Evolutionary conservation across 2,888 invertebrate species (phyloP), one percentile per base, ranked within the genome.

Genomic region (Phymatocera aterrima): DNA sequence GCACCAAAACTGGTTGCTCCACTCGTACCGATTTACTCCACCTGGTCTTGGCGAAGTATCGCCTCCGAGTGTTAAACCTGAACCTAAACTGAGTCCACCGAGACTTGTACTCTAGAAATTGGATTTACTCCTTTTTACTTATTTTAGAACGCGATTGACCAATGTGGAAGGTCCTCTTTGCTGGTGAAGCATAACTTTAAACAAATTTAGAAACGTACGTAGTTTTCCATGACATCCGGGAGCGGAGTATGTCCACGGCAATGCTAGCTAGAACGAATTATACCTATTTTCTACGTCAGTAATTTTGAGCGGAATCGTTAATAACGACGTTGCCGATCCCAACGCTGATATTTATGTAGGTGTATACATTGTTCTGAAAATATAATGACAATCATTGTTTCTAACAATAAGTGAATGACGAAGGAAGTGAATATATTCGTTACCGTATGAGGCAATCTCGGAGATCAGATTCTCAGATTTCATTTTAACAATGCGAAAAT

Each of bases 381-480:
- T 72, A 70, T 48, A 15, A 48, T 48, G 70, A 70, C 28, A n/a
- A 28, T 64, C 12, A 40, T 51, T 5, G 18, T 37, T 31, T 51
- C 34, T 51, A 51, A 21, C 40, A 28, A 65, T 24, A 21, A 51
- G 48, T 51, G n/a, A n/a, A 24, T 18, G 31, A 51, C 34, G 8
- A 21, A 34, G 48, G 15, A n/a, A 18, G 51, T 72, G 15, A 10
- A 8, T 60, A 60, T 54, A 3, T n/a, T n/a, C 37, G n/a, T 57
- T 28, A 15, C 57, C 5, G 72, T 72, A 72, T 72, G 72, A 72
- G 72, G 51, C 51, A 72, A 72, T 72, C 48, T 51, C 28, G 6
- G 48, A 34, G 72, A 72, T 48, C 34, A 72, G 48, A 72, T 72
- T 51, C 51, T 28, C 51, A 48, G 70, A 51, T 72, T 72, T 51